A percentile compares a stretch with the other conserved stretches of the same genome.
phyloP scores from a whole-genome alignment of 2,113 vertebrate species.

The Muscicapa adusta region DNA sequence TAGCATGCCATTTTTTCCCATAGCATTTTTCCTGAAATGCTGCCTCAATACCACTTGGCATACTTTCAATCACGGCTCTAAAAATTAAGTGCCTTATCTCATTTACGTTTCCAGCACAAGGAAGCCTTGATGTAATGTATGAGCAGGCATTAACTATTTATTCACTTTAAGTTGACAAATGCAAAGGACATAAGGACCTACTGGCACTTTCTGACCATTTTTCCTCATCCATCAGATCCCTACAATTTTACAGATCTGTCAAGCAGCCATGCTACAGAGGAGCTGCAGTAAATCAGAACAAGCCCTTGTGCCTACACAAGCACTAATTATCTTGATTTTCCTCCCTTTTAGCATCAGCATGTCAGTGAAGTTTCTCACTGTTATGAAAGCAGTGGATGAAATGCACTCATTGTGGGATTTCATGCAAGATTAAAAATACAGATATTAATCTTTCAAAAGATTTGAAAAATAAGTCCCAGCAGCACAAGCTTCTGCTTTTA shows the following conservation, averaged over 20 bases:
- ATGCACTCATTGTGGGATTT: slow-evolving; percentile 12
- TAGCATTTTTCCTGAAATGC: slow-evolving; percentile 51
- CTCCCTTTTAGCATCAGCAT: not conserved
- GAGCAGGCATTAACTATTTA: slow-evolving; percentile 45
- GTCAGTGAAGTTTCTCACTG: not conserved
- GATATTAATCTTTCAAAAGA: slow-evolving; percentile 76
- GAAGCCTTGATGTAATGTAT: not conserved
- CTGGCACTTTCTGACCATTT: not conserved
- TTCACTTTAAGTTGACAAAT: not conserved
- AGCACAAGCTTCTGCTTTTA: slow-evolving; percentile 66
- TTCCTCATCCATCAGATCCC: not conserved
- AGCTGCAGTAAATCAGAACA: not conserved
- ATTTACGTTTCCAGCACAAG: slow-evolving; percentile 13
- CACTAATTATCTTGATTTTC: not conserved
- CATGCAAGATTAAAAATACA: slow-evolving; percentile 57
- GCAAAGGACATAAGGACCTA: not conserved
- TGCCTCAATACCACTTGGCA: slow-evolving; percentile 39
- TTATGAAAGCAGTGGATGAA: slow-evolving; percentile 40
- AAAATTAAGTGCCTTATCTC: slow-evolving; percentile 60
- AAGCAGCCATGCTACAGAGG: not conserved
- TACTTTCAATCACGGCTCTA: slow-evolving; percentile 43
- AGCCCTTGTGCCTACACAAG: not conserved
- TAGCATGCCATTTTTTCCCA: slow-evolving; percentile 1
- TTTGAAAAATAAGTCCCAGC: slow-evolving; percentile 57
- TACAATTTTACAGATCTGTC: not conserved